Percentiles rank a stretch among this genome's conserved stretches.
phyloP scores from a whole-genome alignment of 2,888 invertebrate genomes.

The Hypercompe scribonia region DNA sequence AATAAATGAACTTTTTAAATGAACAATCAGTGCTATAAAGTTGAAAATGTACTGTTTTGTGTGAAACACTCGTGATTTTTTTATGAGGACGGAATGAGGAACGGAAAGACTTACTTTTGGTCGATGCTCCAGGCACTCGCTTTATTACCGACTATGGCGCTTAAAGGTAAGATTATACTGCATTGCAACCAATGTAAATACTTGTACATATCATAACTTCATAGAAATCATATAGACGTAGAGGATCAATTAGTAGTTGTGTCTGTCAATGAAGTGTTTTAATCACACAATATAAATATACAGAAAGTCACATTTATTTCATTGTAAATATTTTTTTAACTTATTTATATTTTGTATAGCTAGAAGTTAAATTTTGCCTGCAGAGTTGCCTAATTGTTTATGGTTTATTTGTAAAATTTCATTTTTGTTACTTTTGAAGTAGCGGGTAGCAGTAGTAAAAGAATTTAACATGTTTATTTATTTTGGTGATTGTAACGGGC shows the following conservation, averaged over 20 bases:
- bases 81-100: slow-evolving; percentile 74
- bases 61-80: slow-evolving; percentile 61
- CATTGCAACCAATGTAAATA: too few species aligned
- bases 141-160: slow-evolving; percentile 79
- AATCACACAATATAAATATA: not conserved
- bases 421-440: too few species aligned
- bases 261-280: not conserved
- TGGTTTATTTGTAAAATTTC: too few species aligned
- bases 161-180: slow-evolving; percentile 71
- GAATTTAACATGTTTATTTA: too few species aligned
- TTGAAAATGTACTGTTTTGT: slow-evolving; percentile 69
- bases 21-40: slow-evolving; percentile 41
- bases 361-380: not conserved
- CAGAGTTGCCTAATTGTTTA: too few species aligned
- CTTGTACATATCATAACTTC: too few species aligned
- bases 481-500: too few species aligned
- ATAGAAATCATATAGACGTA: not conserved
- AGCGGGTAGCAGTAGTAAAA: too few species aligned
- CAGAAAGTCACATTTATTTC: not conserved
- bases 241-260: not conserved
- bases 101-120: slow-evolving; percentile 77
- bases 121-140: slow-evolving; percentile 80
- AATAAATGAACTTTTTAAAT: slow-evolving; percentile 53
- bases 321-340: not conserved
- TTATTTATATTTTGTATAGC: too few species aligned